phyloP scores from a whole-genome alignment of 1,140 invertebrate genomes.

The Neotoxoptera formosana region DNA sequence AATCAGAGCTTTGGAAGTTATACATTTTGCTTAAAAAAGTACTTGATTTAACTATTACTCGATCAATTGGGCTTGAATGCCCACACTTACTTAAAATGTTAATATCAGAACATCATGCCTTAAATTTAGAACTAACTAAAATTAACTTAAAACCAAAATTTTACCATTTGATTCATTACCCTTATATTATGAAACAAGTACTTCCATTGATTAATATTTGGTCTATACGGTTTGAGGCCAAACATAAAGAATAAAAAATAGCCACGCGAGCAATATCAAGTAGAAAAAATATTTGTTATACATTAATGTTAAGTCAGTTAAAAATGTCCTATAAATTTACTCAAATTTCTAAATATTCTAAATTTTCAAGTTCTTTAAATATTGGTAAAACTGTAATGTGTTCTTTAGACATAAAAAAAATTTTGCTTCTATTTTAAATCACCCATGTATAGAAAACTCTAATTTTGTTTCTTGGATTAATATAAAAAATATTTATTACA shows the following conservation, averaged over 20 bases:
- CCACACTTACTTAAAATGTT: background rate
- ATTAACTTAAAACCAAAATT: conserved; percentile 4
- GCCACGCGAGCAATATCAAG: background rate
- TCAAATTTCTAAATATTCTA: background rate
- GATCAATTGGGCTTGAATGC: background rate
- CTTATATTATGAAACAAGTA: background rate
- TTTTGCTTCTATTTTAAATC: background rate
- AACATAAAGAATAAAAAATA: conserved; percentile 22
- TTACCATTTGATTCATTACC: background rate
- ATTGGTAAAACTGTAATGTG: background rate
- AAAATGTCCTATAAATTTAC: background rate
- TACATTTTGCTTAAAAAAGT: background rate
- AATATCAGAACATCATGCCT: background rate
- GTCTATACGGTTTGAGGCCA: background rate
- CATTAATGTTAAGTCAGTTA: background rate
- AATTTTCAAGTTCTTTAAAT: background rate
- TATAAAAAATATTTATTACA: background rate
- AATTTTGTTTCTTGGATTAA: conserved; percentile 4
- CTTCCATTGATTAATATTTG: conserved; percentile 10
- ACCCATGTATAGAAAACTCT: background rate
- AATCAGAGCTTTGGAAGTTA: background rate
- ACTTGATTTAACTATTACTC: background rate
- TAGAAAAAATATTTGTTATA: conserved; percentile 26
- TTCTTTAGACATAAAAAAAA: no score
- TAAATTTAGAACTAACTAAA: background rate